phyloP scores from a whole-genome alignment of 2,888 invertebrate species.

The Aquatica leii region DNA sequence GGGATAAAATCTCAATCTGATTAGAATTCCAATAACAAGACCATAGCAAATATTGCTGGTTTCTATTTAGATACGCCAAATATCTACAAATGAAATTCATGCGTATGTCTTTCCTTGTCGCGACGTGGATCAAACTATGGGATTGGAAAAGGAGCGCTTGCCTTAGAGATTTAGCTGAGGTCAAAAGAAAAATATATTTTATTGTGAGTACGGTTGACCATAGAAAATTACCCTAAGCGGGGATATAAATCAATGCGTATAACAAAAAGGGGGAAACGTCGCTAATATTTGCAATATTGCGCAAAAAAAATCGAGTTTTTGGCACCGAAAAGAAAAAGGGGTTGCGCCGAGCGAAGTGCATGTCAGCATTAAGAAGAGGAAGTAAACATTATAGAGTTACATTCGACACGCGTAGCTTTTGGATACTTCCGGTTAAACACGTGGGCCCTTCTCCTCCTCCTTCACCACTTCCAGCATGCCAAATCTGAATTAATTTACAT shows the following conservation, averaged over 20 bases:
- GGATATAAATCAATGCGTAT: conserved; percentile 33
- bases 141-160: background rate
- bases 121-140: conserved; percentile 3
- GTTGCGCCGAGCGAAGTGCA: conserved; percentile 8
- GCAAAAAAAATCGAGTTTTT: conserved; percentile 18
- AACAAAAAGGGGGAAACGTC: conserved; percentile 26
- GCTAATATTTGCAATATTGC: too few relatives aligned
- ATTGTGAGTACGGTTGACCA: conserved; percentile 35
- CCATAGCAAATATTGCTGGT: conserved; percentile 52
- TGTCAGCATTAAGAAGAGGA: conserved; percentile 17
- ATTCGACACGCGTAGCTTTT: conserved; percentile 30
- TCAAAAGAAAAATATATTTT: conserved; percentile 34
- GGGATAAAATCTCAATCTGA: conserved; percentile 53
- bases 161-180: conserved; percentile 15
- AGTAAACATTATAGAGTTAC: conserved; percentile 32
- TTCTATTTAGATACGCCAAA: conserved; percentile 37
- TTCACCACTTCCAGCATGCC: too few relatives aligned
- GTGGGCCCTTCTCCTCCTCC: conserved; percentile 24
- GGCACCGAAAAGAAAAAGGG: background rate
- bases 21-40: conserved; percentile 54
- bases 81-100: conserved; percentile 33
- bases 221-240: conserved; percentile 34
- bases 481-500: conserved; percentile 15
- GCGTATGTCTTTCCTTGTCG: conserved; percentile 10
- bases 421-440: conserved; percentile 33